These are phyloP conservation scores for Semotilus atromaculatus DNA, from an alignment of 2,797 vertebrate genomes.

Conservation along the genomic window DNA sequence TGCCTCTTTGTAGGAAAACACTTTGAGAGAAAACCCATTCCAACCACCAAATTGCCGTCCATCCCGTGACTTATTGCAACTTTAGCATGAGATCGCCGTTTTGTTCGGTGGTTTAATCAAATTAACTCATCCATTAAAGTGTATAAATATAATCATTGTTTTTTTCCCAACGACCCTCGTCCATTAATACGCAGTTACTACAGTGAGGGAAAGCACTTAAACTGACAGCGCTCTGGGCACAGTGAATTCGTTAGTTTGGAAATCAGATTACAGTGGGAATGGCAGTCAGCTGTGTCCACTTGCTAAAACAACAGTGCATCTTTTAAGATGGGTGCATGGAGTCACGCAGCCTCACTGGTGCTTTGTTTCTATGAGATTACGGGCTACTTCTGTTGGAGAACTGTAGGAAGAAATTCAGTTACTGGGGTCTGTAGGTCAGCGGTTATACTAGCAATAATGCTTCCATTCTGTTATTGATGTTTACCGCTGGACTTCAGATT, in stretches of 20 bases:
- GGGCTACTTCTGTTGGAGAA: constrained; percentile 46
- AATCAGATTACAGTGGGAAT: constrained; percentile 61
- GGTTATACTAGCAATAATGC: constrained; percentile 43
- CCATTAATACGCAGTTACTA: constrained; percentile 52
- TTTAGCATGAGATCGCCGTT: constrained; percentile 41
- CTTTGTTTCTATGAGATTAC: constrained; percentile 54
- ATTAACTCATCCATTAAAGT: constrained; percentile 57
- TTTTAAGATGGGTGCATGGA: constrained; percentile 56
- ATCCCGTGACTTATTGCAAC: constrained; percentile 53
- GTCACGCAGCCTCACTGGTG: constrained; percentile 44
- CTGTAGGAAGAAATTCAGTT: constrained; percentile 58
- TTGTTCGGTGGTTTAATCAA: constrained; percentile 45
- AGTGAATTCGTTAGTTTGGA: constrained; percentile 61
- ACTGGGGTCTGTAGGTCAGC: constrained; percentile 50
- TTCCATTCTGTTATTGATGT: constrained; percentile 24
- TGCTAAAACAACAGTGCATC: constrained; percentile 55
- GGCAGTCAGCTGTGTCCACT: constrained; percentile 55
- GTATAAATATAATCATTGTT: constrained; percentile 59
- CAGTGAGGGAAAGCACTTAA: constrained; percentile 57
- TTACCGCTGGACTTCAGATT: constrained; percentile 34
- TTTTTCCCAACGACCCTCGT: constrained; percentile 35
- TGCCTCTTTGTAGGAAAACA: constrained; percentile 28
- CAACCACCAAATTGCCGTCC: constrained; percentile 16
- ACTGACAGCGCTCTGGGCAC: constrained; percentile 50
- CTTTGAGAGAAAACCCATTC: constrained; percentile 21